Evolutionary conservation across 2,113 vertebrate genomes (phyloP), one percentile per base, ranked within the genome.

Genomic region (Trematocara nigrifrons): DNA sequence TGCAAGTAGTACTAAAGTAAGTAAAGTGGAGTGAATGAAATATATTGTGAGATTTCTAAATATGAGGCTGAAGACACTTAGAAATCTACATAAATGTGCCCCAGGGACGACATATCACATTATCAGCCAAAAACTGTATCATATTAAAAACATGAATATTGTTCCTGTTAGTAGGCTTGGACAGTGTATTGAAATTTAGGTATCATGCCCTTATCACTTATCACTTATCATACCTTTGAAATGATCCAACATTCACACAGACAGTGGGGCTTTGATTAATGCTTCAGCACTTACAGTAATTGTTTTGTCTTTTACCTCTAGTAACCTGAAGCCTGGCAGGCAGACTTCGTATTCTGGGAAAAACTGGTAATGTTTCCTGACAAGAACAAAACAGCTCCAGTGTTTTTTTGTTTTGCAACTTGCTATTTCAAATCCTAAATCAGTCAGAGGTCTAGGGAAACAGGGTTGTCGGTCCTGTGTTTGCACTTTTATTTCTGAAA

Each of bases 241-340:
- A 81, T 22, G n/a, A 18, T 31, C 13, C 16, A 7, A 18, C 49
- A 61, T 49, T 40, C 56, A 51, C 31, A 10, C 2, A 4, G 29
- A n/a, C 31, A 51, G 40, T 4, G 16, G 15, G 59, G 40, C 31
- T 64, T 2, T 18, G n/a, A 18, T 79, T 16, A 69, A 85, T 31
- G 15, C 35, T 49, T 9, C 76, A 88, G 51, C 13, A 38, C 10
- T 56, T 45, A 86, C n/a, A 83, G 61, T 22, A 71, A 51, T 47
- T 16, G 31, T 85, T 85, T 89, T 77, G 51, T 74, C 38, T 87
- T 80, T 89, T 78, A 87, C 88, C 89, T 87, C 29, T 47, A 57
- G 59, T 89, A 80, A 90, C 49, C 80, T 74, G 18, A 79, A 10
- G 85, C 87, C 88, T 82, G 76, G 20, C 49, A 84, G 16, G 59